Percentiles rank a stretch among this genome's conserved stretches.
phyloP scores from a whole-genome alignment of 1,140 invertebrate genomes.

The Saccostrea cuccullata region DNA sequence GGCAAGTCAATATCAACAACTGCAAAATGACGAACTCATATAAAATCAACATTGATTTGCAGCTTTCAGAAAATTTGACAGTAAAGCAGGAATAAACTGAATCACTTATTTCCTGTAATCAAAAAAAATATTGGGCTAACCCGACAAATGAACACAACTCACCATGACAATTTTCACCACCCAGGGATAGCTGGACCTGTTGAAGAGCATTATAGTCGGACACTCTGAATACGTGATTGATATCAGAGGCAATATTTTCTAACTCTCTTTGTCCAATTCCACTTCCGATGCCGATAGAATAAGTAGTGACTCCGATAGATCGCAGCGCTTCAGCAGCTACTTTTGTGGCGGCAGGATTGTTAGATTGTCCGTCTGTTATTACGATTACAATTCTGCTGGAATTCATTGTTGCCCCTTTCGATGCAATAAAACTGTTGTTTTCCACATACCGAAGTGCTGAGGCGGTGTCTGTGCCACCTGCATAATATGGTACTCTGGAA shows the following conservation, averaged over 20 bases:
- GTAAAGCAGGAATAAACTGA: too few species aligned
- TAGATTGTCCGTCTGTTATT: constrained; percentile 16
- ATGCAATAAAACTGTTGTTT: background rate
- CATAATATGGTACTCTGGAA: background rate
- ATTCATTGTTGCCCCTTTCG: background rate
- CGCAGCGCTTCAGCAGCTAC: background rate
- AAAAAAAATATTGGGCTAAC: too few species aligned
- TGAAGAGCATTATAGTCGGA: background rate
- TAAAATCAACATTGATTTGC: too few species aligned
- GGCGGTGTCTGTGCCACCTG: background rate
- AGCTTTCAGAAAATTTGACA: too few species aligned
- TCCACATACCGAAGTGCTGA: background rate
- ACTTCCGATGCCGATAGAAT: background rate
- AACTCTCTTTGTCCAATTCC: background rate
- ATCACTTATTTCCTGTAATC: too few species aligned
- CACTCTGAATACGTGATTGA: background rate
- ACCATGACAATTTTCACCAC: constrained; percentile 3
- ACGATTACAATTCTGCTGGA: background rate
- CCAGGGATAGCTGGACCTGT: background rate
- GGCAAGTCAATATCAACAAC: background rate
- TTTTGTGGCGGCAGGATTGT: background rate
- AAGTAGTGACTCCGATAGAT: background rate
- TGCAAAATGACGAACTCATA: background rate
- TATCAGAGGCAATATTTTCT: constrained; percentile 10
- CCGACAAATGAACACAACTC: background rate